These are phyloP conservation scores for Mustelus asterias DNA, from an alignment of 2,113 vertebrate species.

Conservation along the genomic window DNA sequence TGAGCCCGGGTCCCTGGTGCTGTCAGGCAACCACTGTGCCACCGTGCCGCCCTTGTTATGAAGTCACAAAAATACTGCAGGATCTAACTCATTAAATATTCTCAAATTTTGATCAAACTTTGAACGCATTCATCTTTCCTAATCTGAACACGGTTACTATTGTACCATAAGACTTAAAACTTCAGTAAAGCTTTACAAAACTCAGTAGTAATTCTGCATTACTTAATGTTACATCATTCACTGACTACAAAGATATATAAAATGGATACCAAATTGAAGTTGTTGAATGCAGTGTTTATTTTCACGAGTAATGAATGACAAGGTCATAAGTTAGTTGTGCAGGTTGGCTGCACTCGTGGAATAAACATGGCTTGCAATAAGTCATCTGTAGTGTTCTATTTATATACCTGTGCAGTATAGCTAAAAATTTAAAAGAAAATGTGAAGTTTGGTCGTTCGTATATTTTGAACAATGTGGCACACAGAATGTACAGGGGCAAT, in stretches of 20 bases:
- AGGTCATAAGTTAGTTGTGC: neutral
- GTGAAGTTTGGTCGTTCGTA: neutral
- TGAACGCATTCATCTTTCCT: neutral
- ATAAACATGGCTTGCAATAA: conserved; percentile 8
- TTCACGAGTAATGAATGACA: neutral
- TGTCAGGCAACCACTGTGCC: too few relatives aligned
- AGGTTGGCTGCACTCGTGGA: neutral
- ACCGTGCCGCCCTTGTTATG: too few relatives aligned
- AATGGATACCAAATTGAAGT: neutral
- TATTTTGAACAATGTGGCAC: neutral
- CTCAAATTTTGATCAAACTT: neutral
- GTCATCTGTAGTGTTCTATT: conserved; percentile 1
- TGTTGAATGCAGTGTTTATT: neutral
- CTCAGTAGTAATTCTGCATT: neutral
- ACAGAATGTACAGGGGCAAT: neutral
- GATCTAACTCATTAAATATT: neutral
- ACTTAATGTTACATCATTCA: neutral
- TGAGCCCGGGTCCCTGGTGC: too few relatives aligned
- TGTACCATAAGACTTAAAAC: neutral
- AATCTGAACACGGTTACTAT: neutral
- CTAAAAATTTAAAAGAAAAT: neutral
- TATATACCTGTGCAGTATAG: neutral
- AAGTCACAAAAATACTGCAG: neutral
- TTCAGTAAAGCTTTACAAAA: neutral
- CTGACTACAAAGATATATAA: neutral